Percentiles rank a stretch among this genome's conserved stretches.
These are phyloP conservation scores for Jacana jacana DNA, from an alignment of 2,113 vertebrate species.

Conservation along the genomic window DNA sequence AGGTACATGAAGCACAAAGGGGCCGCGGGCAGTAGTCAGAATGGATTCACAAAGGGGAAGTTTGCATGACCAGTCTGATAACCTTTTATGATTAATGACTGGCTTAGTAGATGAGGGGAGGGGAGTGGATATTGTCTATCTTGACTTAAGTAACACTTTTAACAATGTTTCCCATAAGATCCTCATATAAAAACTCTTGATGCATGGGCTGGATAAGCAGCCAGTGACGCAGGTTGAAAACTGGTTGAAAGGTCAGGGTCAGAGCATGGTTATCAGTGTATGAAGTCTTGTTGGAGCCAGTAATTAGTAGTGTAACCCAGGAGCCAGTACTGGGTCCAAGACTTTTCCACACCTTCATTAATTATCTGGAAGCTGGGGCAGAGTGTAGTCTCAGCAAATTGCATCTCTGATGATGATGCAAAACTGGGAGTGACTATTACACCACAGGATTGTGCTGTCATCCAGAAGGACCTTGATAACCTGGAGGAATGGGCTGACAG, in stretches of 20 bases:
- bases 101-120: background rate
- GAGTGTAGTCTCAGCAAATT: background rate
- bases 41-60: background rate
- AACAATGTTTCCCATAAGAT: background rate
- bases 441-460: no score
- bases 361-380: background rate
- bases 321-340: background rate
- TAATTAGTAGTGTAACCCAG: no score
- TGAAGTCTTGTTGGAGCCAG: background rate
- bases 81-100: background rate
- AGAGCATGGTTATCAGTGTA: background rate
- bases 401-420: background rate
- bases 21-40: background rate
- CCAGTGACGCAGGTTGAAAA: background rate
- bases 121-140: background rate
- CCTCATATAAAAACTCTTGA: background rate
- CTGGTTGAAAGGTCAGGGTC: background rate
- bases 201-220: background rate
- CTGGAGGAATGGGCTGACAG: no score
- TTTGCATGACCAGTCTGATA: background rate
- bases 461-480: no score
- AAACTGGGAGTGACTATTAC: no score
- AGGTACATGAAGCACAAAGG: background rate
- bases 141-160: background rate
- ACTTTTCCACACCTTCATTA: background rate